Evolutionary conservation across 64 coral and sea anemone species (phyloP), one percentile per base, ranked within the genome.

Genomic region (Montipora cactus): DNA sequence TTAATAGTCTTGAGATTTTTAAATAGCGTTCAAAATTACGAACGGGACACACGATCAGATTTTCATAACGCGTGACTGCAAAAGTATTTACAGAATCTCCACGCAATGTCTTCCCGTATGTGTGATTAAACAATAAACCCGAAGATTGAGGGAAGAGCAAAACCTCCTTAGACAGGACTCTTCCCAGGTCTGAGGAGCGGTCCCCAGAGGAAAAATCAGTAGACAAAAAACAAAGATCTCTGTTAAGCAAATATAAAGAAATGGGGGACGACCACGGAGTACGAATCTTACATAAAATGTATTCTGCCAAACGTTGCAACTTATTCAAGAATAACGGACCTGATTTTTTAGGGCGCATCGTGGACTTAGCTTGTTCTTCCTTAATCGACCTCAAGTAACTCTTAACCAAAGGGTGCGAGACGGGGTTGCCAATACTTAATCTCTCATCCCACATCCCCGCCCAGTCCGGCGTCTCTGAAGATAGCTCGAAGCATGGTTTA

Each of bases 261-360:
- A 59, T 52, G 4, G 79, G 16, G 11, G 19, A 23, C 6, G 1
- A 57, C 9, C 16, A 48, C 11, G 37, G 1, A 8, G 18, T 52
- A 1, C 59, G 53, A 2, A 82, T 7, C 59, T 82, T 20, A 59
- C 12, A 23, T 0, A 62, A 21, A 15, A 82, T 61, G 23, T 10
- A 6, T 20, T 59, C 44, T 28, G 79, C 66, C 44, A 62, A 62
- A 3, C 59, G 59, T 14, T 62, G 59, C 8, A 89, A 16, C 69
- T 89, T 89, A 20, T 89, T 2, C 45, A 89, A n/a, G 47, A 89
- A 89, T 19, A 89, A 10, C 8, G n/a, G n/a, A n/a, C n/a, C n/a
- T n/a, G n/a, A n/a, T n/a, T n/a, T n/a, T n/a, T n/a, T n/a, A n/a
- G n/a, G n/a, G n/a, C n/a, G n/a, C n/a, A n/a, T n/a, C n/a, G n/a